Evolutionary conservation across 2,888 invertebrate genomes (phyloP).

Genomic region (Mimas tiliae): DNA sequence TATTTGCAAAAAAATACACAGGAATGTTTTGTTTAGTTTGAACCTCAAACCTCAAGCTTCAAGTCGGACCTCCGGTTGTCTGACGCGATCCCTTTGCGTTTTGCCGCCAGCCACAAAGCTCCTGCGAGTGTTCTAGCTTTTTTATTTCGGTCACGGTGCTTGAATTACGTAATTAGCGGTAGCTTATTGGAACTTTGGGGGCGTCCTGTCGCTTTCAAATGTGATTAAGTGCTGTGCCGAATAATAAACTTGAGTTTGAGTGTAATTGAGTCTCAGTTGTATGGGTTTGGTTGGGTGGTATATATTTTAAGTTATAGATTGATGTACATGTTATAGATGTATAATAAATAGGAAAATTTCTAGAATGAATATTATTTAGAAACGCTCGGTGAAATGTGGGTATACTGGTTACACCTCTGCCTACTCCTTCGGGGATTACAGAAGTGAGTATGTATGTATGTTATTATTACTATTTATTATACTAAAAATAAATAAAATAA

Average conservation of each 20-base stretch:
- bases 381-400: too few species aligned
- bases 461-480: too few species aligned
- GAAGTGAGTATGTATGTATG: too few species aligned
- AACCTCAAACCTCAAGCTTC: conserved; percentile 26
- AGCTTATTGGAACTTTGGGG: conserved; percentile 69
- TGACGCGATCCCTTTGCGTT: conserved; percentile 62
- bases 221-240: conserved; percentile 58
- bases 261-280: conserved; percentile 38
- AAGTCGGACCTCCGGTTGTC: background rate
- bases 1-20: conserved; percentile 16
- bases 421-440: too few species aligned
- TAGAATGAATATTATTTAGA: too few species aligned
- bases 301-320: too few species aligned
- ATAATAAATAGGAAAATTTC: too few species aligned
- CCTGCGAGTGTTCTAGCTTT: conserved; percentile 62
- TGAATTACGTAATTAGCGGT: conserved; percentile 80
- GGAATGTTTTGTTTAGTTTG: conserved; percentile 31
- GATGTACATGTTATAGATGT: too few species aligned
- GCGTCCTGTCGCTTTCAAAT: conserved; percentile 62
- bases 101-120: conserved; percentile 69
- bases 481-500: too few species aligned
- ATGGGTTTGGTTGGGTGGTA: background rate
- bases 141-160: conserved; percentile 77
- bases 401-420: too few species aligned
- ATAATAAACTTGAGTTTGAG: conserved; percentile 51